Conservation (phyloP, 2,113 vertebrate genomes). For the Pelecanoides urinatrix region DNA sequence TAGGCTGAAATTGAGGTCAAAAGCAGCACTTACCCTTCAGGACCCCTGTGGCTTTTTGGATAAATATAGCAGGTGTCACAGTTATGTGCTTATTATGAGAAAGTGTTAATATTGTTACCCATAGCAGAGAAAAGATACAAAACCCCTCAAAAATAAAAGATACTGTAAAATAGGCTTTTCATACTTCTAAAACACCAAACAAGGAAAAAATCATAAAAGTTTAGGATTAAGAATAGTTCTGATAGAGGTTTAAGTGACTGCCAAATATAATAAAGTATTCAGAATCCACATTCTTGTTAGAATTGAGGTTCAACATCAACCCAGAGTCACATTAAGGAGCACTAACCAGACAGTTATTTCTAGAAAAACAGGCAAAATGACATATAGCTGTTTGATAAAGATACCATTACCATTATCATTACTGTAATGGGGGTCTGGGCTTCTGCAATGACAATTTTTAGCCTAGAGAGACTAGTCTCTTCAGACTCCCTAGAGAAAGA, state of each 20-base stretch:
- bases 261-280: background rate
- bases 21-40: background rate
- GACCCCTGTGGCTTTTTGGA: background rate
- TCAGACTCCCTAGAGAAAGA: background rate
- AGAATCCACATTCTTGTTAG: background rate
- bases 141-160: background rate
- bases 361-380: background rate
- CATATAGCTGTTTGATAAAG: accelerated
- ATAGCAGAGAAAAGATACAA: background rate
- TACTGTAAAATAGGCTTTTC: background rate
- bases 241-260: background rate
- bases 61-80: background rate
- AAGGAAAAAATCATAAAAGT: accelerated
- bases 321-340: background rate
- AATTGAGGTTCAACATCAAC: background rate
- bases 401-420: background rate
- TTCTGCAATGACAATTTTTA: background rate
- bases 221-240: background rate
- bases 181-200: background rate
- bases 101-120: background rate
- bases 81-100: background rate
- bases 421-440: background rate
- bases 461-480: background rate
- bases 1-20: background rate
- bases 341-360: background rate